A percentile compares a stretch with the other conserved stretches of the same genome.
These are phyloP conservation scores for Matsumyia berberina DNA, from an alignment of 2,888 invertebrate species.

Conservation along the genomic window DNA sequence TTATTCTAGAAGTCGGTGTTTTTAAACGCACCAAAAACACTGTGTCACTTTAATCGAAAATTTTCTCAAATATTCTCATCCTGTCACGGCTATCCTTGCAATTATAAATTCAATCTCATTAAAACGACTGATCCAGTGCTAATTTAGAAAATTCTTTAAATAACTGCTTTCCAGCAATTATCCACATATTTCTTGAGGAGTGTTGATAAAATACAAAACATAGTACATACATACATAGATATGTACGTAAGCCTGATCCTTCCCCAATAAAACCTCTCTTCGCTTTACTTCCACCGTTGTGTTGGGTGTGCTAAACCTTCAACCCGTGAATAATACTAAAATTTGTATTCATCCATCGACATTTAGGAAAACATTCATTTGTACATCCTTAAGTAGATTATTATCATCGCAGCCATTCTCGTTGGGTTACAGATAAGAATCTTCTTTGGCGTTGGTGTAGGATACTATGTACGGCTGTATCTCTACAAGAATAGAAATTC, in stretches of 20 bases:
- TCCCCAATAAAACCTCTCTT: not conserved
- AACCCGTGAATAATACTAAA: conserved; percentile 64
- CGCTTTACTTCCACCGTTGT: not conserved
- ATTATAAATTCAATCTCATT: conserved; percentile 41
- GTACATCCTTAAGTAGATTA: conserved; percentile 67
- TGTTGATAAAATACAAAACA: too few relatives aligned
- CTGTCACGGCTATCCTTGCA: conserved; percentile 6
- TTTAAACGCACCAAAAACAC: not conserved
- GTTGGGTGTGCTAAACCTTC: conserved; percentile 33
- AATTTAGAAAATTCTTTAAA: conserved; percentile 41
- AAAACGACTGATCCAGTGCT: conserved; percentile 21
- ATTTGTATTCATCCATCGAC: conserved; percentile 70
- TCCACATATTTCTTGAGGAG: conserved; percentile 31
- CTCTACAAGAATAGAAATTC: conserved; percentile 23
- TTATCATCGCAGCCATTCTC: conserved; percentile 59
- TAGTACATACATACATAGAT: conserved; percentile 10
- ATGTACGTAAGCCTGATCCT: not conserved
- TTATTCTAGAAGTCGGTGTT: not conserved
- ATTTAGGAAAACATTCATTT: conserved; percentile 69
- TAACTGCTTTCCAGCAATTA: conserved; percentile 39
- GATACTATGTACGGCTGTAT: conserved; percentile 21
- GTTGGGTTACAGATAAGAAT: conserved; percentile 50
- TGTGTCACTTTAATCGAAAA: not conserved
- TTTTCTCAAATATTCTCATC: not conserved
- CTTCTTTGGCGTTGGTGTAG: conserved; percentile 25